These are phyloP conservation scores for Rhinolophus ferrumequinum DNA, from an alignment of 2,113 vertebrate genomes.

Conservation along the genomic window DNA sequence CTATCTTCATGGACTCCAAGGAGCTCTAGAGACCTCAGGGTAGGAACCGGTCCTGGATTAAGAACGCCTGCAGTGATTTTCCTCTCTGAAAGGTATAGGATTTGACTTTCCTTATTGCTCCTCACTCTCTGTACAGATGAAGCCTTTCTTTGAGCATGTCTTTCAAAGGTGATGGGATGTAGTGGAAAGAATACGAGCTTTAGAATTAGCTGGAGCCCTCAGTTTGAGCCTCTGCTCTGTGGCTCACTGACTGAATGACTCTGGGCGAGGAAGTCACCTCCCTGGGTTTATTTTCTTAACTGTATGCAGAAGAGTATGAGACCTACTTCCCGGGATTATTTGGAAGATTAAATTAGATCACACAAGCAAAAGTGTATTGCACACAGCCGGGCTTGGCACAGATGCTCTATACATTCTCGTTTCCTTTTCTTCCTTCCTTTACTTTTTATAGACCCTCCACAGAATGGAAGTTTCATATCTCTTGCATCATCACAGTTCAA, in stretches of 20 bases:
- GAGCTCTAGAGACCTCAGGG: not conserved
- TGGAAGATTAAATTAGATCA: constrained; percentile 74
- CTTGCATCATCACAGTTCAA: constrained; percentile 60
- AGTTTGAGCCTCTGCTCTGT: constrained; percentile 4
- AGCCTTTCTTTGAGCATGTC: constrained; percentile 16
- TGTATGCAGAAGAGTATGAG: constrained; percentile 38
- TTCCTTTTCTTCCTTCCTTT: constrained; percentile 79
- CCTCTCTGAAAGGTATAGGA: not conserved
- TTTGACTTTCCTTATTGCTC: not conserved
- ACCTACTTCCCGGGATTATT: constrained; percentile 49
- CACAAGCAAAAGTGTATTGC: constrained; percentile 60
- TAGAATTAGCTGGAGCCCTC: constrained; percentile 1
- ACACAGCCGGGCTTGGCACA: constrained; percentile 60
- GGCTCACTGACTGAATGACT: constrained; percentile 2
- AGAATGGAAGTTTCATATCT: constrained; percentile 54
- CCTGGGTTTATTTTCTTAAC: constrained; percentile 54
- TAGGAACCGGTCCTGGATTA: not conserved
- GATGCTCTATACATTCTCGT: constrained; percentile 73
- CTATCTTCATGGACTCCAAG: not conserved
- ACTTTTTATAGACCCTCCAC: constrained; percentile 77
- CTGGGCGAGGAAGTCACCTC: constrained; percentile 44
- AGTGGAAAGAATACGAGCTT: constrained; percentile 32
- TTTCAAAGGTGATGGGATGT: not conserved
- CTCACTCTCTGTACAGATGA: constrained; percentile 24
- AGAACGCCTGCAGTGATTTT: not conserved